These are phyloP conservation scores for Rhyacichthys aspro DNA, from an alignment of 2,797 vertebrate species.

Conservation along the genomic window DNA sequence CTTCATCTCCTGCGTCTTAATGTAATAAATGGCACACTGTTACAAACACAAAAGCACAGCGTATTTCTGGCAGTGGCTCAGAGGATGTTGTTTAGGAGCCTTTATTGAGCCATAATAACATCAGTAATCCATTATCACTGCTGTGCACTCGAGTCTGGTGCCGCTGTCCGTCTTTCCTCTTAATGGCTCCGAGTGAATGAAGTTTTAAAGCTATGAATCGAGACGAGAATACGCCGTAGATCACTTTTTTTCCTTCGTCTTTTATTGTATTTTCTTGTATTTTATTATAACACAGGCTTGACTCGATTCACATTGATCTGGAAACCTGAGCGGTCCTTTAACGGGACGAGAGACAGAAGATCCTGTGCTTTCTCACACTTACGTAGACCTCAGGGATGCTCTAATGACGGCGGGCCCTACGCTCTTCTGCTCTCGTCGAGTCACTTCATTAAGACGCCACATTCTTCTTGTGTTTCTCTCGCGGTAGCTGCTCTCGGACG, in stretches of 20 bases:
- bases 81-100: constrained; percentile 56
- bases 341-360: constrained; percentile 7
- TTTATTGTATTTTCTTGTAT: neutral
- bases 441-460: constrained; percentile 61
- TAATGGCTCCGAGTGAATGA: constrained; percentile 50
- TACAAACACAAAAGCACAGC: neutral
- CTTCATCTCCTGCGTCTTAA: constrained; percentile 1
- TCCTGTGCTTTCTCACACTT: constrained; percentile 20
- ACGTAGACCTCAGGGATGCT: constrained; percentile 40
- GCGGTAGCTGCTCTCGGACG: constrained; percentile 4
- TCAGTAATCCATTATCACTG: constrained; percentile 70
- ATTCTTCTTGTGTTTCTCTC: constrained; percentile 38
- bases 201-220: constrained; percentile 40
- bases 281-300: neutral
- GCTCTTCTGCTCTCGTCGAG: constrained; percentile 8
- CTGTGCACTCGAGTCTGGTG: constrained; percentile 41
- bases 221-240: neutral
- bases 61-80: constrained; percentile 47
- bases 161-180: constrained; percentile 26
- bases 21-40: constrained; percentile 2
- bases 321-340: constrained; percentile 32
- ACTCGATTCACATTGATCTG: constrained; percentile 30
- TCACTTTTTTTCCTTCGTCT: neutral
- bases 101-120: constrained; percentile 65
- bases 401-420: constrained; percentile 12